phyloP scores from a whole-genome alignment of 2,888 invertebrate genomes.

The Epinotia demarniana region DNA sequence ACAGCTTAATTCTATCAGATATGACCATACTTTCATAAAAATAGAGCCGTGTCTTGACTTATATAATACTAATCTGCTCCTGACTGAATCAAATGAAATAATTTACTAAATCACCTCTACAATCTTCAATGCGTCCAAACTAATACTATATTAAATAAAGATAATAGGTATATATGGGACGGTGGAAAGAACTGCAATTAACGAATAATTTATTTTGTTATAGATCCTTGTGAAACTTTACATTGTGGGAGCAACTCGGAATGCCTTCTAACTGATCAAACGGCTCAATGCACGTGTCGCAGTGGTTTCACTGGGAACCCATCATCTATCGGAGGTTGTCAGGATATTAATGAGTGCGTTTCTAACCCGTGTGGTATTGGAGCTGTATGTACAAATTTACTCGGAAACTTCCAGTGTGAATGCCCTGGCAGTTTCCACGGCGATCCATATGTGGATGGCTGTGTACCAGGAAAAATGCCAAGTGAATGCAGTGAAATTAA shows the following conservation, averaged over 20 bases:
- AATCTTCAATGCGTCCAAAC: not conserved
- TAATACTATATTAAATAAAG: not conserved
- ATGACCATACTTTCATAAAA: no score
- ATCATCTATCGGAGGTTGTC: constrained; percentile 88
- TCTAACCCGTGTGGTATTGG: constrained; percentile 91
- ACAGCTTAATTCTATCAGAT: no score
- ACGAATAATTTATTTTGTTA: constrained; percentile 46
- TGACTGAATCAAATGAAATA: not conserved
- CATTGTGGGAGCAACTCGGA: constrained; percentile 95
- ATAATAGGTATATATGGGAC: not conserved
- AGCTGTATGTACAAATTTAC: constrained; percentile 95
- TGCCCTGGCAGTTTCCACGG: constrained; percentile 93
- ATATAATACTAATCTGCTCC: not conserved
- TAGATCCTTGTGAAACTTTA: constrained; percentile 95
- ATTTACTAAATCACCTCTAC: not conserved
- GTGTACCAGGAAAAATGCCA: constrained; percentile 86
- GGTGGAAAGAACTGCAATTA: not conserved
- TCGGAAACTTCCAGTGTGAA: constrained; percentile 94
- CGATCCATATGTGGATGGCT: constrained; percentile 92
- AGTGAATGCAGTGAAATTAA: constrained; percentile 89
- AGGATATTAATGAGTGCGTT: constrained; percentile 95
- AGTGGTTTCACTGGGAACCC: constrained; percentile 91
- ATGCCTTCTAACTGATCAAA: constrained; percentile 93
- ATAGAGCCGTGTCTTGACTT: not conserved
- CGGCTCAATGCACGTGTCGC: constrained; percentile 93